Evolutionary conservation across 2,888 invertebrate genomes (phyloP), one percentile per base, ranked within the genome.

Genomic region (Chrysopilus asiliformis): DNA sequence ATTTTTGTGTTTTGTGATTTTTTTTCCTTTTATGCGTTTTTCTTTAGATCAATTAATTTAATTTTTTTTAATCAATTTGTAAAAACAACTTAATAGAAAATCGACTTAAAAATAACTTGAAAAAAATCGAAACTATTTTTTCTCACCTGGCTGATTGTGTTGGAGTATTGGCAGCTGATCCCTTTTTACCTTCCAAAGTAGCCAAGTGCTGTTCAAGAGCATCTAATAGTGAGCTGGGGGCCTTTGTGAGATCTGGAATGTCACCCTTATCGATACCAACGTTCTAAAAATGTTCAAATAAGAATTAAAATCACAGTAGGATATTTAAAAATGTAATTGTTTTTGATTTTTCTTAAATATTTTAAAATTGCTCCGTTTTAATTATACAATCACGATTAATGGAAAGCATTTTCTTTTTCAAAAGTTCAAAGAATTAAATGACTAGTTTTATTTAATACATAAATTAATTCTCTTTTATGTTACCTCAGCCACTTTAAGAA

Each of bases 231-330:
- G 94, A 94, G 60, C 93, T 91, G 2, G 97, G 97, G 1, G 95
- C 97, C 70, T 94, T 91, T 5, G 95, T 94, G 51, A 97, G 72
- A 66, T 97, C 97, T 27, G 97, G 97, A 61, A 97, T 95, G 58
- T 97, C 95, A 19, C 94, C 94, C 65, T 93, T 93, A 62, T 97
- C 95, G 53, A 97, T 94, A 35, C 97, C 97, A 47, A 95, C 91
- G 58, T 90, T 89, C 65, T 80, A 63, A n/a, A n/a, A n/a, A n/a
- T n/a, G n/a, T n/a, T n/a, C n/a, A n/a, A 29, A 66, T 68, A 46
- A 66, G 65, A 70, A 72, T 53, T 26, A 53, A 65, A 51, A 36
- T 34, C 13, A 38, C 22, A 7, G 10, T 22, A 22, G 22, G 14
- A 16, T 36, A 31, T 13, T 20, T 34, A 12, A 27, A 7, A 28